Percentiles rank a stretch among this genome's conserved stretches.
phyloP scores from a whole-genome alignment of 2,888 invertebrate genomes.

The Hecatera dysodea region DNA sequence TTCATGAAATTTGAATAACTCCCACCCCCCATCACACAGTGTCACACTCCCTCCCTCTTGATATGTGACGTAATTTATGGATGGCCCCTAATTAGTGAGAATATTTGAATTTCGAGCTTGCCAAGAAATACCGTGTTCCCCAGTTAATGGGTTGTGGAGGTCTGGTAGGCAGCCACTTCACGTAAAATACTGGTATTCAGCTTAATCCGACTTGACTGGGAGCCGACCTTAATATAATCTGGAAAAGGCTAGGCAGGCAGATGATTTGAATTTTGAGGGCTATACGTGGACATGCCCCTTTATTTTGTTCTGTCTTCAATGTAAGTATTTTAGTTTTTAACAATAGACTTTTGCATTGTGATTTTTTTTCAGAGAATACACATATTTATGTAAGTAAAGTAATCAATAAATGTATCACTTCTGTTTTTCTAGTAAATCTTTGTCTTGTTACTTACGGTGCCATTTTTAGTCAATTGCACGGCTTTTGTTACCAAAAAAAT shows the following conservation, averaged over 20 bases:
- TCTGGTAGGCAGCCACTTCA: too few species aligned
- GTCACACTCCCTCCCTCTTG: too few species aligned
- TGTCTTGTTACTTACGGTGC: conserved; percentile 18
- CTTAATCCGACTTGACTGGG: too few species aligned
- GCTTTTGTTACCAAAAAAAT: conserved; percentile 25
- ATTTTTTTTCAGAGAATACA: neutral
- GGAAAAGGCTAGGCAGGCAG: too few species aligned
- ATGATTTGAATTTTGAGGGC: neutral
- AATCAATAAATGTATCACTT: conserved; percentile 1
- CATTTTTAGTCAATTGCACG: conserved; percentile 39
- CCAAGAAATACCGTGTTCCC: too few species aligned
- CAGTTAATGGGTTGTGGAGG: too few species aligned
- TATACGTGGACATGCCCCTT: neutral
- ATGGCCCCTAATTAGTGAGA: too few species aligned
- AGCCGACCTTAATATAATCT: too few species aligned
- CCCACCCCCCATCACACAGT: too few species aligned
- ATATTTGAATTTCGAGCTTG: neutral
- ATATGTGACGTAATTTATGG: too few species aligned
- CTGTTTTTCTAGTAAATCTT: neutral
- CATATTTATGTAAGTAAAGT: neutral
- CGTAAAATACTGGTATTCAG: too few species aligned
- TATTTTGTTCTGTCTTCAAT: neutral
- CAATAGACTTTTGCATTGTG: neutral
- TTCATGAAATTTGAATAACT: too few species aligned
- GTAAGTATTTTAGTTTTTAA: conserved; percentile 14